Base-by-base conservation (phyloP, 2,797 vertebrate genomes). In the Acomys russatus region DNA sequence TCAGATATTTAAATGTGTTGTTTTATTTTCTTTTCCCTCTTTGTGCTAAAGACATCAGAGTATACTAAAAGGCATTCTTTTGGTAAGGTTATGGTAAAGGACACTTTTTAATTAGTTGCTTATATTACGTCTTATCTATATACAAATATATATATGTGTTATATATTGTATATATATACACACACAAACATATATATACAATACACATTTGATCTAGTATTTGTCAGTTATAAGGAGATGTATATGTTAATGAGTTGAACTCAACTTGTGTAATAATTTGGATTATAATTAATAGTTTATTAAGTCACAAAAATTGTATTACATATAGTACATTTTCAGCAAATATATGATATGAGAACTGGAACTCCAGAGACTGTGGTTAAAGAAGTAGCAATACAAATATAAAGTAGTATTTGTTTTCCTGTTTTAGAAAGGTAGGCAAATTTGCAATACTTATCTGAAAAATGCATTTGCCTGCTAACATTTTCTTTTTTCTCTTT, bases 201-300 rank as follows among this genome's bases (percentile, higher is more conserved):
- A 44, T 44, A 44, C 4, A 44, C 44, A 44, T 44, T 44, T 74
- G 22, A 66, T 87, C 15, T 25, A 33, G 12, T n/a, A 6, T 4
- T 86, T 70, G 74, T 63, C 85, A 33, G 49, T 84, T 51, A 94
- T 63, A 94, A 93, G 35, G 51, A 87, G 14, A 84, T 80, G 61
- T 82, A 38, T 88, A 73, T 96, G 23, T 80, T 84, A 70, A 74
- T 94, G 35, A 38, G 6, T 68, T 79, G 64, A 51, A 87, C 44
- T 35, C n/a, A 88, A 51, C 3, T 80, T 88, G 38, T 88, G 38
- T 61, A 87, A 76, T 38, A 33, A 91, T 86, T 85, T 33, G 15
- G 6, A 12, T 83, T 54, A 10, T 82, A n/a, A 9, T 70, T 76
- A 80, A 66, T 83, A 56, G 66, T 25, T 56, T 70, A 77, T 10